phyloP scores from a whole-genome alignment of 2,797 vertebrate genomes.

The Amblyopsis hoosieri region DNA sequence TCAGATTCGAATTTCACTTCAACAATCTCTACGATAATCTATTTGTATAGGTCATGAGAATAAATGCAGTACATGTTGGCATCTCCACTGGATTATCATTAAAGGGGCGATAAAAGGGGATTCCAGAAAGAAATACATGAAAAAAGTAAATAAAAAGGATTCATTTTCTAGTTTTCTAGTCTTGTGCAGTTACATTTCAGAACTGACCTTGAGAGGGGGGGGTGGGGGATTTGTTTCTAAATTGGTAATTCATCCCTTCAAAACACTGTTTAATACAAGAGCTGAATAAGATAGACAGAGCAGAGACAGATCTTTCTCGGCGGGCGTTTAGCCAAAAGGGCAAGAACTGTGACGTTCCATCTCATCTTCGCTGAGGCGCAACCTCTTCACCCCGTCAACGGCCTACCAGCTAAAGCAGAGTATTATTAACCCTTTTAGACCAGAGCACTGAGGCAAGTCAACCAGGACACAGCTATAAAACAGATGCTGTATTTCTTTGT shows the following conservation, averaged over 20 bases:
- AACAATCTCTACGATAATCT: neutral
- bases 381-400: conserved; percentile 37
- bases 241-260: neutral
- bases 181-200: no score
- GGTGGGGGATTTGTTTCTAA: no score
- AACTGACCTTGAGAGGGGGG: no score
- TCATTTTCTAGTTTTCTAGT: no score
- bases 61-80: neutral
- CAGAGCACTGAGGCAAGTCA: conserved; percentile 2
- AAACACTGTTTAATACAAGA: neutral
- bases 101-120: no score
- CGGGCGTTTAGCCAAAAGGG: conserved; percentile 36
- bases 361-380: conserved; percentile 22
- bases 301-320: conserved; percentile 17
- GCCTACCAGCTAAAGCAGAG: conserved; percentile 21
- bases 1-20: no score
- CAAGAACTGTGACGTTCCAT: conserved; percentile 42
- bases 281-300: neutral
- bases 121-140: no score
- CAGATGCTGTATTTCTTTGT: conserved; percentile 32
- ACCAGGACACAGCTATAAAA: conserved; percentile 20
- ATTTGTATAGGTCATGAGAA: neutral
- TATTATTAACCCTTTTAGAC: conserved; percentile 45
- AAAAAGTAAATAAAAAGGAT: no score
- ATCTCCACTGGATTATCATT: no score